phyloP scores from a whole-genome alignment of 2,797 vertebrate genomes.

The Pithecia hirsuta region DNA sequence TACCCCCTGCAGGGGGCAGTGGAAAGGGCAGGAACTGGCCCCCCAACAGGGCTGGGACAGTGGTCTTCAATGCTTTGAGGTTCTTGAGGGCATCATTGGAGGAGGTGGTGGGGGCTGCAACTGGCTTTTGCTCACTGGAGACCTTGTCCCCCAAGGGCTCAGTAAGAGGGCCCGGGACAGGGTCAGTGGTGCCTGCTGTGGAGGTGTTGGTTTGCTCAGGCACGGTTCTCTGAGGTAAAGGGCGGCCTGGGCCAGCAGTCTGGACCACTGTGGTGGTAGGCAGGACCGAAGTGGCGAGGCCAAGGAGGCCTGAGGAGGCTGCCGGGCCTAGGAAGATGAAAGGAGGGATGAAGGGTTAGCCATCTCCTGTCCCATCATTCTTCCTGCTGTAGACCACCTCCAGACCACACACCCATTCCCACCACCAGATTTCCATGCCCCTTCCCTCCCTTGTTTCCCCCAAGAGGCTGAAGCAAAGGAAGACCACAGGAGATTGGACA shows the following conservation, averaged over 20 bases:
- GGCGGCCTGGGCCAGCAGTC: slow-evolving; percentile 69
- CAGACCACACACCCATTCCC: not conserved
- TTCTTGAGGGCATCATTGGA: slow-evolving; percentile 80
- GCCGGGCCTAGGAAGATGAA: slow-evolving; percentile 73
- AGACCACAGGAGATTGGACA: not conserved
- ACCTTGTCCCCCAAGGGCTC: slow-evolving; percentile 71
- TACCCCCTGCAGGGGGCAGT: slow-evolving; percentile 69
- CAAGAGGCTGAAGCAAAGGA: not conserved
- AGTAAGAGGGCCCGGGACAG: slow-evolving; percentile 49
- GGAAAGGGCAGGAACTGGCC: slow-evolving; percentile 84
- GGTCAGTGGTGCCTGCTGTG: slow-evolving; percentile 56
- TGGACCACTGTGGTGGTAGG: slow-evolving; percentile 75
- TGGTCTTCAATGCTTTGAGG: slow-evolving; percentile 82
- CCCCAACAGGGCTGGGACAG: slow-evolving; percentile 81
- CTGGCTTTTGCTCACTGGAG: slow-evolving; percentile 73
- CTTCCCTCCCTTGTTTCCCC: not conserved
- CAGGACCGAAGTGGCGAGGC: slow-evolving; percentile 77
- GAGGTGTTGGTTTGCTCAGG: slow-evolving; percentile 65
- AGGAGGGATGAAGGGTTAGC: slow-evolving; percentile 36
- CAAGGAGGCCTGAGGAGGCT: slow-evolving; percentile 77
- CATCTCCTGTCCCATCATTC: slow-evolving; percentile 41
- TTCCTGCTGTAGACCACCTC: not conserved
- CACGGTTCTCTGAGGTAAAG: slow-evolving; percentile 80
- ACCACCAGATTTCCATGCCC: not conserved
- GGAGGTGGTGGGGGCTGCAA: slow-evolving; percentile 51